These are phyloP conservation scores for Dolichotis patagonum DNA, from an alignment of 2,113 vertebrate species.

Conservation along the genomic window DNA sequence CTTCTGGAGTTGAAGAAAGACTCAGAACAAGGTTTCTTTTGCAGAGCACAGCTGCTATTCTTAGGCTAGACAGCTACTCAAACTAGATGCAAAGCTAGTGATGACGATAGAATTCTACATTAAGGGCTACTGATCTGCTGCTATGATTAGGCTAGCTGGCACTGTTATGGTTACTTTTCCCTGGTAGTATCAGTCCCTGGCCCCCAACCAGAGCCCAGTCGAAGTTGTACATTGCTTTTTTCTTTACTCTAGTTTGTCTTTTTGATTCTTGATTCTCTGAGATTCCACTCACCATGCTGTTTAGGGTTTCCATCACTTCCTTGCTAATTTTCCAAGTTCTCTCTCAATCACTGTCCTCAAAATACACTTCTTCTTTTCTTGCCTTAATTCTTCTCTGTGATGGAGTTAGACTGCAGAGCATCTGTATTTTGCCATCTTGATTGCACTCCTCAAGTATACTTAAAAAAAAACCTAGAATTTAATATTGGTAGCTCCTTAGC, in stretches of 20 bases:
- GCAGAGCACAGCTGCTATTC: no score
- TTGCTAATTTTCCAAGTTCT: neutral
- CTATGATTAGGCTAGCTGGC: neutral
- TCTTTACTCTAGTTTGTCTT: neutral
- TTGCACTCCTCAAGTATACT: neutral
- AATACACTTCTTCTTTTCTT: neutral
- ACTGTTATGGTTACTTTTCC: neutral
- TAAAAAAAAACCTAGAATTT: neutral
- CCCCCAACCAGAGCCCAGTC: neutral
- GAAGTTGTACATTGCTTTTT: neutral
- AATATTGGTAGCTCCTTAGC: neutral
- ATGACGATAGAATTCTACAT: neutral
- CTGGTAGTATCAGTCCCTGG: no score
- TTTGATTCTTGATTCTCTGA: neutral
- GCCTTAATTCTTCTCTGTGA: neutral
- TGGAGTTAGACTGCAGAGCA: neutral
- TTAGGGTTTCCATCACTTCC: neutral
- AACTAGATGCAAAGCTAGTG: no score
- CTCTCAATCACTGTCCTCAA: neutral
- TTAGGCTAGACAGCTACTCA: neutral
- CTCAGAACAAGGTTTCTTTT: neutral
- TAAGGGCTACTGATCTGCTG: no score
- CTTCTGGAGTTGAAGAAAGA: neutral
- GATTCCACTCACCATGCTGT: neutral
- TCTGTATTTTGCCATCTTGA: neutral